A percentile compares a stretch with the other conserved stretches of the same genome.
These are phyloP conservation scores for Euplexia lucipara DNA, from an alignment of 2,888 invertebrate genomes.

Conservation along the genomic window DNA sequence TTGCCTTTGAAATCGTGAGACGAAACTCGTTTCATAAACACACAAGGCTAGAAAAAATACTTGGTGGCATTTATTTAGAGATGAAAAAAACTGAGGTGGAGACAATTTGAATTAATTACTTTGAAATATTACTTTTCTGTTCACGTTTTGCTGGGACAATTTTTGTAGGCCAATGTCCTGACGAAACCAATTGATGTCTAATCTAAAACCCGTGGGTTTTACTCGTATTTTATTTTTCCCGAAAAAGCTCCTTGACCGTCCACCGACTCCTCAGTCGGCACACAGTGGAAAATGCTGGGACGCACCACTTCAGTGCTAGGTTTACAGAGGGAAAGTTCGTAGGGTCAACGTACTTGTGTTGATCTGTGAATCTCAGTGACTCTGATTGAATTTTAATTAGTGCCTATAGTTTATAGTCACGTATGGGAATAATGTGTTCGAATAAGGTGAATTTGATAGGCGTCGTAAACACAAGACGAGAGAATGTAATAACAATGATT, in stretches of 20 bases:
- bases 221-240: constrained; percentile 22
- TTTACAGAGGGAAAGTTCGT: constrained; percentile 69
- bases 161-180: constrained; percentile 54
- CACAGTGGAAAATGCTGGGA: constrained; percentile 58
- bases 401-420: constrained; percentile 28
- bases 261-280: constrained; percentile 47
- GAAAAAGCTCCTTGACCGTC: constrained; percentile 49
- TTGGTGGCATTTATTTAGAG: constrained; percentile 44
- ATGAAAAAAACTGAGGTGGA: constrained; percentile 32
- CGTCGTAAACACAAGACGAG: constrained; percentile 1
- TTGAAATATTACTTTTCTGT: constrained; percentile 12
- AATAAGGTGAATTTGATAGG: constrained; percentile 30
- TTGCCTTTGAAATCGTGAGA: constrained; percentile 74
- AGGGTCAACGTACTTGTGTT: constrained; percentile 61
- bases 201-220: constrained; percentile 42
- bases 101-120: constrained; percentile 16
- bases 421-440: constrained; percentile 26
- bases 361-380: constrained; percentile 31
- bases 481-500: constrained; percentile 20
- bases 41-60: constrained; percentile 57
- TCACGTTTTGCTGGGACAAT: constrained; percentile 23
- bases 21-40: constrained; percentile 49
- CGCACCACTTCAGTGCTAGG: constrained; percentile 60
- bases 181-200: constrained; percentile 35
- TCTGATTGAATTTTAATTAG: constrained; percentile 59